These are phyloP conservation scores for Ochotona princeps DNA, from an alignment of 2,113 vertebrate genomes.

Conservation along the genomic window DNA sequence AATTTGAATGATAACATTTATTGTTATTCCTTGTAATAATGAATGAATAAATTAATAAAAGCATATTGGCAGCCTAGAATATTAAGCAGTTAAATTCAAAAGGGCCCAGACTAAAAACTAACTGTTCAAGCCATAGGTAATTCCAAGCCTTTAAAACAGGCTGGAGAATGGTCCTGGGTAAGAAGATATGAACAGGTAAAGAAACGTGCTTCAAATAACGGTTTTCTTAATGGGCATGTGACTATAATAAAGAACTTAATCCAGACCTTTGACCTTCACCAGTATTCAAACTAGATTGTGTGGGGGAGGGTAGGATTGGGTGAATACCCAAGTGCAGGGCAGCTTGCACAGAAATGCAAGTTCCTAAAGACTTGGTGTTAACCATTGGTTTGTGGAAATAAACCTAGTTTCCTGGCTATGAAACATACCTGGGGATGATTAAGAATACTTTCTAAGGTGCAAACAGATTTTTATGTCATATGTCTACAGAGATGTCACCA, in stretches of 20 bases:
- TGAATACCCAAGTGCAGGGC: neutral
- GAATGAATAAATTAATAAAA: slow-evolving; percentile 80
- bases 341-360: neutral
- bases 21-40: slow-evolving; percentile 83
- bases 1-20: slow-evolving; percentile 83
- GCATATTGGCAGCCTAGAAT: slow-evolving; percentile 80
- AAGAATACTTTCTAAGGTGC: slow-evolving; percentile 84
- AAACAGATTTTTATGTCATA: slow-evolving; percentile 87
- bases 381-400: neutral
- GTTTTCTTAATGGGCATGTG: neutral
- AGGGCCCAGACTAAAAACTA: slow-evolving; percentile 83
- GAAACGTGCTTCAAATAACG: slow-evolving; percentile 1
- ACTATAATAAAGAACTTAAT: neutral
- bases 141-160: slow-evolving; percentile 79
- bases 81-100: slow-evolving; percentile 84
- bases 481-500: slow-evolving; percentile 87
- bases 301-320: neutral
- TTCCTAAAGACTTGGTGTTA: neutral
- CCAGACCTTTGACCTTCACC: neutral
- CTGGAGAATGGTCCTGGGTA: slow-evolving; percentile 30
- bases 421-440: slow-evolving; percentile 81
- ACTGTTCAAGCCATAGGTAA: slow-evolving; percentile 67
- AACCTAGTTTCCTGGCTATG: slow-evolving; percentile 26
- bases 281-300: neutral
- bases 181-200: slow-evolving; percentile 60